Conservation (phyloP, 2,113 vertebrate species). For the Myotis yumanensis region DNA sequence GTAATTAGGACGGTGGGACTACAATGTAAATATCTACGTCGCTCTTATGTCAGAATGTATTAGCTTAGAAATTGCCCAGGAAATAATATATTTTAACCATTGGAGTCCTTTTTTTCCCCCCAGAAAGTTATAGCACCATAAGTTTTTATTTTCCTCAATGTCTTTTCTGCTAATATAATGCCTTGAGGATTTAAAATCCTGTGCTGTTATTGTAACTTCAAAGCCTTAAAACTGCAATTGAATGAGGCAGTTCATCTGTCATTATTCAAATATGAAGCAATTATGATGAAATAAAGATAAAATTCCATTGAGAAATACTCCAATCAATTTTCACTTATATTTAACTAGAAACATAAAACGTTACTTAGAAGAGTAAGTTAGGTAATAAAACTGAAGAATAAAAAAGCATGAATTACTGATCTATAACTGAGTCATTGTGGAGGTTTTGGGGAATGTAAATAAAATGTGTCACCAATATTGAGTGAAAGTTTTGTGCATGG, state of each 20-base stretch:
- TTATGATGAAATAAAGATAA: slow-evolving; percentile 90
- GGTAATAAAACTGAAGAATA: slow-evolving; percentile 82
- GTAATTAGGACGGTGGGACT: slow-evolving; percentile 43
- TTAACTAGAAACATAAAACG: slow-evolving; percentile 86
- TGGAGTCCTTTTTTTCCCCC: slow-evolving; percentile 57
- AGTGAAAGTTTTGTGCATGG: slow-evolving; percentile 69
- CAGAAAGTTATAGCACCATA: slow-evolving; percentile 80
- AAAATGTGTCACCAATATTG: slow-evolving; percentile 78
- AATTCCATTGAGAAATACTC: slow-evolving; percentile 86
- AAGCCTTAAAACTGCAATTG: slow-evolving; percentile 84
- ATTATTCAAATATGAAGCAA: slow-evolving; percentile 90
- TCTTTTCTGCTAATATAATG: slow-evolving; percentile 82
- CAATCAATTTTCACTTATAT: slow-evolving; percentile 87
- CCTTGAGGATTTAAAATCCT: slow-evolving; percentile 86
- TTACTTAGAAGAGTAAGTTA: slow-evolving; percentile 83
- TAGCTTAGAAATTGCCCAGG: slow-evolving; percentile 61
- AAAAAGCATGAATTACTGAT: slow-evolving; percentile 83
- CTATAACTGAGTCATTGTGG: slow-evolving; percentile 77
- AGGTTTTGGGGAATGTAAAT: slow-evolving; percentile 74
- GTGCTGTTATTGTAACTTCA: slow-evolving; percentile 86
- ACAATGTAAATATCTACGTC: slow-evolving; percentile 33
- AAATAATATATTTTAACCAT: slow-evolving; percentile 46
- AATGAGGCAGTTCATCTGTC: slow-evolving; percentile 87
- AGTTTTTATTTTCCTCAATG: slow-evolving; percentile 83
- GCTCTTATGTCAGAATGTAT: slow-evolving; percentile 47